Evolutionary conservation across 2,888 invertebrate species (phyloP), one percentile per base, ranked within the genome.

Genomic region (Diachrysia chrysitis): DNA sequence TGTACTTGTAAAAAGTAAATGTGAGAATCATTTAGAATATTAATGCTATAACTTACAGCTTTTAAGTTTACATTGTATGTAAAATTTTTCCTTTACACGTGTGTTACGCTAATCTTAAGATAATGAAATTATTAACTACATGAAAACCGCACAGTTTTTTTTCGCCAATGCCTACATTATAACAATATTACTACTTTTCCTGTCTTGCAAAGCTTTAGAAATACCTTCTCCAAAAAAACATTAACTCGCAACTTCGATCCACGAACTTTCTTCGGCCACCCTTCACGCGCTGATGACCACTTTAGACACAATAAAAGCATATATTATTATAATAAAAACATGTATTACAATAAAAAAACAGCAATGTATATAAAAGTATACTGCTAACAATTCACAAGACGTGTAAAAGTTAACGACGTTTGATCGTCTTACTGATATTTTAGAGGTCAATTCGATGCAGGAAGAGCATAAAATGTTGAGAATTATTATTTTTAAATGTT

Each of bases 281-380:
- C 81, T 78, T 82, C 81, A 78, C 73, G 70, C 73, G 54, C 69
- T 76, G 78, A 82, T 80, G 81, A 78, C 81, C 78, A 74, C 76
- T 83, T 83, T 68, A 74, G 76, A 78, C 81, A 73, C 78, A 80
- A 78, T 83, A 82, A 83, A 83, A 83, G 69, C 66, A 73, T 74
- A 79, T 70, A 79, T 81, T 76, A 79, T 81, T 79, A 71, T 63
- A 79, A 81, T 79, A 81, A 81, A 82, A 82, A 66, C 70, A 70
- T 71, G 79, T 73, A 81, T 76, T 73, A 76, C 66, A 76, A 76
- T 80, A 79, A 81, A 79, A 81, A 78, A 82, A 69, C 56, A 48
- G 64, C 68, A 64, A 68, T 61, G 56, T 67, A 73, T 66, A 79
- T 81, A 63, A 64, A 42, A 55, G 48, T 68, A 64, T 60, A 81